Evolutionary conservation across 2,113 vertebrate species (phyloP).

Genomic region (Phrynosoma blainvillii): DNA sequence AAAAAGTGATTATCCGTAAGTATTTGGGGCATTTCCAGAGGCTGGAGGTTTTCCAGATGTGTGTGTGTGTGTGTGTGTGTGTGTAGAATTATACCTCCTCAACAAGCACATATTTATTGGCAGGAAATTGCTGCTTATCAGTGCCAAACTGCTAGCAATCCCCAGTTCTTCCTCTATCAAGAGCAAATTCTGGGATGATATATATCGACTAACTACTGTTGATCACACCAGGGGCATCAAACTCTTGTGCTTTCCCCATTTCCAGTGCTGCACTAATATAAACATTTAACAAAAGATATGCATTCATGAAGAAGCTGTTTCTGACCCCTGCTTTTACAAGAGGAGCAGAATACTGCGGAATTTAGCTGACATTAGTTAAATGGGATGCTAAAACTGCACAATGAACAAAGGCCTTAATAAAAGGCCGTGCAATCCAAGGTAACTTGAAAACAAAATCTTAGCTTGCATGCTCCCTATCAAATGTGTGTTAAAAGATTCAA

Average conservation of each 20-base stretch:
- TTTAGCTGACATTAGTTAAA: neutral
- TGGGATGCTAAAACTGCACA: neutral
- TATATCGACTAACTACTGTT: neutral
- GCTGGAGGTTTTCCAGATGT: neutral
- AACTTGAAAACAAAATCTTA: neutral
- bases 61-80: too few relatives aligned
- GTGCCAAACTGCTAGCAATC: neutral
- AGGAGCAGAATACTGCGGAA: neutral
- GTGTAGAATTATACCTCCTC: neutral
- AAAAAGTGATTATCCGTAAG: neutral
- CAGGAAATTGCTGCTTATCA: neutral
- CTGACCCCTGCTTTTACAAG: neutral
- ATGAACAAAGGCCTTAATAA: neutral
- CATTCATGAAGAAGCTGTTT: neutral
- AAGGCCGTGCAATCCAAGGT: neutral
- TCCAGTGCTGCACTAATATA: neutral
- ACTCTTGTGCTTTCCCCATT: neutral
- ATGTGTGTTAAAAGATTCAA: neutral
- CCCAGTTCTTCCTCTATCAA: neutral
- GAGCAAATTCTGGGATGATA: neutral
- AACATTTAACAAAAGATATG: neutral
- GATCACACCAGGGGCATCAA: neutral
- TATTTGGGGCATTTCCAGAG: neutral
- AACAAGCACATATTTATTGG: neutral
- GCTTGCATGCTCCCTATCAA: neutral